Percentiles rank a stretch among this genome's conserved stretches.
Conservation (phyloP, 2,888 invertebrate species). For the Arge pagana region DNA sequence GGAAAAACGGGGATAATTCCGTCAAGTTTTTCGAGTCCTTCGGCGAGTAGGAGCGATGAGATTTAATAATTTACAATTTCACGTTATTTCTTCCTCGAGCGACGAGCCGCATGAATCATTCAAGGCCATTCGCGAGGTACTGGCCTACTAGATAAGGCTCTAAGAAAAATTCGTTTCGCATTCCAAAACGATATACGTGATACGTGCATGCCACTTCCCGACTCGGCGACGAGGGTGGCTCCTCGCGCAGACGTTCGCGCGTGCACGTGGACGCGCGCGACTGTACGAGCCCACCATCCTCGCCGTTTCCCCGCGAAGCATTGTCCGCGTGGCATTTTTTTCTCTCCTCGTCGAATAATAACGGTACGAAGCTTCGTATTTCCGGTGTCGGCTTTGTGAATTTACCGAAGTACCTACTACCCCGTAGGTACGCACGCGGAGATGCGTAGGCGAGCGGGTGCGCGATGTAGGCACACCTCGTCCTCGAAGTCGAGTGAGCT, state of each 20-base stretch:
- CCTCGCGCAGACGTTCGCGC: no score
- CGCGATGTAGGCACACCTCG: constrained; percentile 10
- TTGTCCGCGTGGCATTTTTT: neutral
- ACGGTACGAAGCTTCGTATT: neutral
- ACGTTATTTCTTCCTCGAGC: constrained; percentile 3
- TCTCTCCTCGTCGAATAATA: neutral
- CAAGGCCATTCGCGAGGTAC: neutral
- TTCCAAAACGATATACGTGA: neutral
- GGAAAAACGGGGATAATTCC: no score
- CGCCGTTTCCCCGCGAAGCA: neutral
- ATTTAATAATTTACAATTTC: constrained; percentile 13
- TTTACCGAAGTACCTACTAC: no score
- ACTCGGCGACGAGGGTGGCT: no score
- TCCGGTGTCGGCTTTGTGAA: neutral
- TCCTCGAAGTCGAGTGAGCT: constrained; percentile 19
- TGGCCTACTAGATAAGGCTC: neutral
- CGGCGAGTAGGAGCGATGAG: constrained; percentile 2
- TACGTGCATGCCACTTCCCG: no score
- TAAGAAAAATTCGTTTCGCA: neutral
- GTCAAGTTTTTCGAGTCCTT: constrained; percentile 9
- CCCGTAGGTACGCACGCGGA: no score
- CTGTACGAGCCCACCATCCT: no score
- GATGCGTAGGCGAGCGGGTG: no score
- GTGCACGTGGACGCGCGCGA: no score
- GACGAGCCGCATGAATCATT: constrained; percentile 1